Evolutionary conservation across 2,113 vertebrate species (phyloP).

Genomic region (Clinocottus analis): DNA sequence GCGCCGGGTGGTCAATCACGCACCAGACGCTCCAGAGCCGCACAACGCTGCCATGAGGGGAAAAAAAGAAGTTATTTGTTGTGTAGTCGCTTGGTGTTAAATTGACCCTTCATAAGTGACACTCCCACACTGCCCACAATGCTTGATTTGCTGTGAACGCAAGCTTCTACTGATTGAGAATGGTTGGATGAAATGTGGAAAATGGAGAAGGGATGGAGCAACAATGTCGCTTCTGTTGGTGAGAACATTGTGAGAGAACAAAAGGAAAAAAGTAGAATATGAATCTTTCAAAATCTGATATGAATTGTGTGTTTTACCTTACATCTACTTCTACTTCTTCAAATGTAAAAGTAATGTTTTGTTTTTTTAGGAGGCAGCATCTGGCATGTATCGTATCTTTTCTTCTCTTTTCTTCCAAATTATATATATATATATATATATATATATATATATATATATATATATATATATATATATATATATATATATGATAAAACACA

Average conservation of each 20-base stretch:
- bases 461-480: no score
- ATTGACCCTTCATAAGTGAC: neutral
- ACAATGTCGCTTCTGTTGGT: slow-evolving; percentile 13
- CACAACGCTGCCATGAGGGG: neutral
- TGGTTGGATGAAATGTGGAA: slow-evolving; percentile 5
- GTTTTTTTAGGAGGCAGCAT: neutral
- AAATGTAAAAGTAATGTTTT: neutral
- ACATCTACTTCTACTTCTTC: neutral
- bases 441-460: no score
- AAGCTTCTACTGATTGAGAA: neutral
- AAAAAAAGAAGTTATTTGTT: neutral
- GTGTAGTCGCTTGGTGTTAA: slow-evolving; percentile 1
- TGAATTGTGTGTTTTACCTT: slow-evolving; percentile 1
- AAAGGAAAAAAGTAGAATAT: neutral
- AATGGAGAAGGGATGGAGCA: slow-evolving; percentile 21
- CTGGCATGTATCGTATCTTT: no score
- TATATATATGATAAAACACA: no score
- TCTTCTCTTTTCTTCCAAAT: no score
- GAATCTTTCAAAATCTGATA: no score
- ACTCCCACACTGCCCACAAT: neutral
- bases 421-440: no score
- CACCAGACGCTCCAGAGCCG: neutral
- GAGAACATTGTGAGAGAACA: slow-evolving; percentile 5
- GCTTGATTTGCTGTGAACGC: neutral
- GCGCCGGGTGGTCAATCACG: neutral